Percentiles rank a stretch among this genome's conserved stretches.
These are phyloP conservation scores for Tachysurus fulvidraco DNA, from an alignment of 2,113 vertebrate genomes.

Conservation along the genomic window DNA sequence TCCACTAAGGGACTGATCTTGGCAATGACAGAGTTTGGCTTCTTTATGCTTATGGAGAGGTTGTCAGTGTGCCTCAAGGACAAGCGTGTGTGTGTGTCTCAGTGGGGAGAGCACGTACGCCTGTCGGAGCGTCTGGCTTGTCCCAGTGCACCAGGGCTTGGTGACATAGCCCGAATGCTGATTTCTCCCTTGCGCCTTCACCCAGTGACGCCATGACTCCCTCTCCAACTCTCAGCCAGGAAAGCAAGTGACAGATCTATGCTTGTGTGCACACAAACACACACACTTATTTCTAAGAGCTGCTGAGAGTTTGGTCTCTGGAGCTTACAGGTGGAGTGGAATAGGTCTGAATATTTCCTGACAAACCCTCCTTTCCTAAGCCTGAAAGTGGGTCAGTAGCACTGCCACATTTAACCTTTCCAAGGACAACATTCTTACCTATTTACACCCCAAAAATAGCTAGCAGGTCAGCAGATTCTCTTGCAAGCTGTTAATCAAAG, in stretches of 20 bases:
- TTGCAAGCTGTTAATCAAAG: not conserved
- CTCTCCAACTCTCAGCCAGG: constrained; percentile 52
- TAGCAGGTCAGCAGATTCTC: not conserved
- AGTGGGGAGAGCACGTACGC: constrained; percentile 56
- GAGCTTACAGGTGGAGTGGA: constrained; percentile 54
- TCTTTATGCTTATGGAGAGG: constrained; percentile 60
- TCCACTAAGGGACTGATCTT: constrained; percentile 56
- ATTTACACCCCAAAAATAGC: constrained; percentile 24
- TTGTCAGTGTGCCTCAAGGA: constrained; percentile 56
- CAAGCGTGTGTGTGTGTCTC: constrained; percentile 49
- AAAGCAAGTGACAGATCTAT: constrained; percentile 59
- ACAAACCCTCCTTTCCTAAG: constrained; percentile 47
- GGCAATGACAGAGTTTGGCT: constrained; percentile 61
- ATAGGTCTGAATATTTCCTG: constrained; percentile 54
- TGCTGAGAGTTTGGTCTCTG: constrained; percentile 48
- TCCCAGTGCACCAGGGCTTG: constrained; percentile 53
- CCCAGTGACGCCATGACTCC: constrained; percentile 48
- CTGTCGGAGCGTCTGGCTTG: constrained; percentile 59
- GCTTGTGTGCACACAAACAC: constrained; percentile 21
- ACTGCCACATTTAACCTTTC: constrained; percentile 48
- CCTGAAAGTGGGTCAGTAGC: constrained; percentile 40
- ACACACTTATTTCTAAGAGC: constrained; percentile 47
- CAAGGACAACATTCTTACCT: constrained; percentile 37
- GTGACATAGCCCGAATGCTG: constrained; percentile 62
- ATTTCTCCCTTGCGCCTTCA: constrained; percentile 53